phyloP scores from a whole-genome alignment of 2,113 vertebrate species.

The Channa maculata region DNA sequence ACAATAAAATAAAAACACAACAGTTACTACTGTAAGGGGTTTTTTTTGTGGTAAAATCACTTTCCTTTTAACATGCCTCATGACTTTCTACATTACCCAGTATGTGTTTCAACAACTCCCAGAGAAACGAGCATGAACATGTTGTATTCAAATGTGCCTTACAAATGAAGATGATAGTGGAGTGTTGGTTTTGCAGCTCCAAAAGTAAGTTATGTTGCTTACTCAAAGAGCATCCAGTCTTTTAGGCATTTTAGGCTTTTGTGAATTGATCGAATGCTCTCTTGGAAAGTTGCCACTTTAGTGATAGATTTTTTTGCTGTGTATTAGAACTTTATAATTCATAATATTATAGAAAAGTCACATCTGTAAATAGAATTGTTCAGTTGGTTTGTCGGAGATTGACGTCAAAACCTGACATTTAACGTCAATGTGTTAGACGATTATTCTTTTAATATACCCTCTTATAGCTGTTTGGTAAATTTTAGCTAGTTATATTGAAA shows the following conservation, averaged over 20 bases:
- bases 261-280: not conserved
- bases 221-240: not conserved
- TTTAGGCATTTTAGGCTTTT: constrained; percentile 5
- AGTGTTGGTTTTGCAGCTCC: constrained; percentile 38
- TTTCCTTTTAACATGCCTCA: not conserved
- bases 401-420: constrained; percentile 37
- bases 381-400: constrained; percentile 2
- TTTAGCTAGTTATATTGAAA: not conserved
- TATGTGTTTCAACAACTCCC: constrained; percentile 73
- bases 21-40: no score
- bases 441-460: not conserved
- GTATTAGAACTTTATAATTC: constrained; percentile 1
- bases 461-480: not conserved
- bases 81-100: constrained; percentile 33
- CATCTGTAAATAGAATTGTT: constrained; percentile 6
- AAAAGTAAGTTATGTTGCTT: constrained; percentile 16
- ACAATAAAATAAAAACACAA: no score
- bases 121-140: constrained; percentile 57
- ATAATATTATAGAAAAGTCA: constrained; percentile 1
- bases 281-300: not conserved
- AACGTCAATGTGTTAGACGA: not conserved
- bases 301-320: not conserved
- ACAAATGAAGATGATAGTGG: constrained; percentile 38
- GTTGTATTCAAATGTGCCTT: constrained; percentile 60
- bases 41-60: not conserved